Conservation (phyloP, 2,113 vertebrate genomes). For the Neogobius melanostomus region DNA sequence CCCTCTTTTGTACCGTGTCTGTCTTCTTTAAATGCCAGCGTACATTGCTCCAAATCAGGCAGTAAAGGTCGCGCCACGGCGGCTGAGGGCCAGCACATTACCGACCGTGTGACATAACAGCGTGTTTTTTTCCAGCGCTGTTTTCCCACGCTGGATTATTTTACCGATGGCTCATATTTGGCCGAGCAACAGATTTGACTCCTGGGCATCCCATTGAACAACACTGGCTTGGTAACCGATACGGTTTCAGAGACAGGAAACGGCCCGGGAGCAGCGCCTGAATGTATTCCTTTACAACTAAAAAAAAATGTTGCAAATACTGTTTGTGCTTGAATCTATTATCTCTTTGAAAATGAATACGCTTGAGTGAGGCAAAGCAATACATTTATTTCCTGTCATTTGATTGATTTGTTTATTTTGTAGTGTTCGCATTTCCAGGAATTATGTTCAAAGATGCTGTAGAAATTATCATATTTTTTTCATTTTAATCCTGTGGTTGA, state of each 20-base stretch:
- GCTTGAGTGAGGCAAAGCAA: no score
- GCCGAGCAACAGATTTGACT: neutral
- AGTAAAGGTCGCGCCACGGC: neutral
- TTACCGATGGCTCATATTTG: conserved; percentile 3
- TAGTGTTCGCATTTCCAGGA: no score
- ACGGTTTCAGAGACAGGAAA: neutral
- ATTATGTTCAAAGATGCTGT: no score
- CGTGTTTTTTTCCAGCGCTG: neutral
- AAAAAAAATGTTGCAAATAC: neutral
- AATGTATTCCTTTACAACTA: neutral
- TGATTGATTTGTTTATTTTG: no score
- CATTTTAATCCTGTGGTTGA: no score
- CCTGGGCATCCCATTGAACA: neutral
- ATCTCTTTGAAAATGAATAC: neutral
- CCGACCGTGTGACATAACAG: neutral
- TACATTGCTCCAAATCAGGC: neutral
- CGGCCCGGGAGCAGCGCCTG: neutral
- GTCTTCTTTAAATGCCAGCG: neutral
- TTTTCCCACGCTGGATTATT: conserved; percentile 5
- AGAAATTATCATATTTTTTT: no score
- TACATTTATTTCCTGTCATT: no score
- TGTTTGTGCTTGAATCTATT: no score
- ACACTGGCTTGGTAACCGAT: neutral
- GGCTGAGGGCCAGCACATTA: neutral
- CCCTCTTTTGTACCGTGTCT: neutral